Conservation (phyloP, 2,113 vertebrate genomes). For the Ammodytes dubius region DNA sequence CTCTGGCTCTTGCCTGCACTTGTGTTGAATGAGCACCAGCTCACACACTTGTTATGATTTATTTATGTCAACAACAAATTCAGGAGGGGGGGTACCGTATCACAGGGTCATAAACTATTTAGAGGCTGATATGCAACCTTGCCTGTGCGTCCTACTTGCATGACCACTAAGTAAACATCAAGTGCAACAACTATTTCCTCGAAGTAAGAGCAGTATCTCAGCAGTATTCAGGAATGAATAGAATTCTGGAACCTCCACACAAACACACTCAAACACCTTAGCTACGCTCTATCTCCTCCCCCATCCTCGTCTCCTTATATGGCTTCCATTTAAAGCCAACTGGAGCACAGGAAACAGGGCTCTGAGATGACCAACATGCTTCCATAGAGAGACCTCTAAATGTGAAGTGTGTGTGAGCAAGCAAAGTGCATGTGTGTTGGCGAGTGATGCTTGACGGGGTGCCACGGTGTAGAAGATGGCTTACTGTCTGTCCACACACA, state of each 20-base stretch:
- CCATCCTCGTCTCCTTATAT: constrained; percentile 19
- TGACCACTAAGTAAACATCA: constrained; percentile 47
- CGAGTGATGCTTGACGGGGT: constrained; percentile 45
- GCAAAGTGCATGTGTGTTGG: constrained; percentile 46
- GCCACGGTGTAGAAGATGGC: constrained; percentile 53
- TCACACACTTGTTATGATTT: constrained; percentile 68
- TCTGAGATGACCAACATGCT: constrained; percentile 70
- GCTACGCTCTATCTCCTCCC: constrained; percentile 38
- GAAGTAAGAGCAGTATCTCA: constrained; percentile 35
- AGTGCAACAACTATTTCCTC: constrained; percentile 27
- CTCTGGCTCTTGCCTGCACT: constrained; percentile 19
- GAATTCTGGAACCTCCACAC: constrained; percentile 30
- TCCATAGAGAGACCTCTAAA: constrained; percentile 60
- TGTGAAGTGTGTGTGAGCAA: constrained; percentile 30
- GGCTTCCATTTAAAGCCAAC: constrained; percentile 65
- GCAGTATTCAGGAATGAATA: constrained; percentile 11
- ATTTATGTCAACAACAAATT: constrained; percentile 66
- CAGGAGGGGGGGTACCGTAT: constrained; percentile 49
- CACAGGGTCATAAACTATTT: constrained; percentile 75
- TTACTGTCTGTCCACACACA: constrained; percentile 58
- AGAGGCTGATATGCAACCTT: constrained; percentile 66
- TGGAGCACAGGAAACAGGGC: constrained; percentile 65
- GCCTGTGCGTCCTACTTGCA: constrained; percentile 58
- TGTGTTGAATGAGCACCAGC: constrained; percentile 17
- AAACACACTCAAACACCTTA: background rate